Conservation (phyloP, 2,113 vertebrate species). For the Suricata suricatta region DNA sequence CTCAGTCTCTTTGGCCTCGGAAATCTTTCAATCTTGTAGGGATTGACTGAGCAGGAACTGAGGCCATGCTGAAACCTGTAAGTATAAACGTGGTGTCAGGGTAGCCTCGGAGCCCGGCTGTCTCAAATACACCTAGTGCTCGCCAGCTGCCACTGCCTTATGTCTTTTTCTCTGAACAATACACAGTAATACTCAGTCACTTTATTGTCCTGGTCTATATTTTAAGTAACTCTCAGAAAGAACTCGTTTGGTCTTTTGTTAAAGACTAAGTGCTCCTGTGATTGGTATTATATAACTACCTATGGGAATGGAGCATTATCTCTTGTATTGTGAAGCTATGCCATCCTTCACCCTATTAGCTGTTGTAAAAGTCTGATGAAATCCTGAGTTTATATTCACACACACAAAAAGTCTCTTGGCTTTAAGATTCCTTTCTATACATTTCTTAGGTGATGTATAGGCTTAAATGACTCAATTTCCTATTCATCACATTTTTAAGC, state of each 20-base stretch:
- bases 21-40: background rate
- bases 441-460: conserved; percentile 23
- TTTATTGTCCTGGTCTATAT: conserved; percentile 42
- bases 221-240: conserved; percentile 64
- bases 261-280: conserved; percentile 55
- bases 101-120: background rate
- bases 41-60: background rate
- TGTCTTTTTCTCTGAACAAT: conserved; percentile 29
- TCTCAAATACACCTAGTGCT: background rate
- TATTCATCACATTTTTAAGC: conserved; percentile 58
- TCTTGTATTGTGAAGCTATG: conserved; percentile 48
- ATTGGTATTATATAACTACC: conserved; percentile 47
- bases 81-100: background rate
- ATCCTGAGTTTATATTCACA: conserved; percentile 34
- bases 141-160: background rate
- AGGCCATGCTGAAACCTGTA: background rate
- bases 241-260: conserved; percentile 66
- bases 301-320: conserved; percentile 6
- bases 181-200: background rate
- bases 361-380: conserved; percentile 61
- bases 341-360: conserved; percentile 31
- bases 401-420: background rate
- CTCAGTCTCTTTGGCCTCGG: background rate
- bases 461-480: conserved; percentile 60
- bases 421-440: conserved; percentile 46